phyloP scores from a whole-genome alignment of 2,113 vertebrate species.

The Takifugu bimaculatus region DNA sequence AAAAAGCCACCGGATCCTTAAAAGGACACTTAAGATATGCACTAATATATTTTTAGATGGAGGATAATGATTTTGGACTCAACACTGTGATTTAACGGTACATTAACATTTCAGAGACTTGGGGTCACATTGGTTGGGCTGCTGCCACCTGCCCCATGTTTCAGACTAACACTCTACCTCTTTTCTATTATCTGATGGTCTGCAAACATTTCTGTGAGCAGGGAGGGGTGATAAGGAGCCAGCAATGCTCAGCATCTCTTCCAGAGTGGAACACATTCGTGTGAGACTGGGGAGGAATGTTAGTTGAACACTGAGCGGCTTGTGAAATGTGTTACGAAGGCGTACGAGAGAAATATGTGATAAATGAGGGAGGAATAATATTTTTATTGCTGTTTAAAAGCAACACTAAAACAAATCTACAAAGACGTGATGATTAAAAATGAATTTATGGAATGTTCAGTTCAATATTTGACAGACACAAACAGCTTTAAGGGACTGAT shows the following conservation, averaged over 20 bases:
- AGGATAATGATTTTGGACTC: neutral
- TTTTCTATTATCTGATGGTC: neutral
- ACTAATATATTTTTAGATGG: constrained; percentile 28
- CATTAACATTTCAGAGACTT: neutral
- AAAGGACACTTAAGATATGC: constrained; percentile 4
- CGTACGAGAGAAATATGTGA: neutral
- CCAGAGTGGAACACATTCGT: too few relatives aligned
- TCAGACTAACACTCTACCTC: constrained; percentile 21
- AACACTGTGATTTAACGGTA: neutral
- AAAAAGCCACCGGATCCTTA: constrained; percentile 3
- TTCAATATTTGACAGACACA: neutral
- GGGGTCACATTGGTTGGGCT: neutral
- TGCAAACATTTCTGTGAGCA: neutral
- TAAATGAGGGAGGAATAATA: constrained; percentile 13
- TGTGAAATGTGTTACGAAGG: neutral
- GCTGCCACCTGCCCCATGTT: neutral
- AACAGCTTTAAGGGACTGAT: neutral
- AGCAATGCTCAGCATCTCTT: neutral
- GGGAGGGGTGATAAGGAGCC: too few relatives aligned
- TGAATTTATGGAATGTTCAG: neutral
- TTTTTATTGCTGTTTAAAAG: constrained; percentile 14
- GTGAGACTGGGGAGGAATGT: constrained; percentile 3
- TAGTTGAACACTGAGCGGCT: neutral
- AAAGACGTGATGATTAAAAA: constrained; percentile 1
- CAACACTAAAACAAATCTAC: neutral